A percentile compares a stretch with the other conserved stretches of the same genome.
Conservation (phyloP, 2,113 vertebrate species). For the Setophaga petechia region DNA sequence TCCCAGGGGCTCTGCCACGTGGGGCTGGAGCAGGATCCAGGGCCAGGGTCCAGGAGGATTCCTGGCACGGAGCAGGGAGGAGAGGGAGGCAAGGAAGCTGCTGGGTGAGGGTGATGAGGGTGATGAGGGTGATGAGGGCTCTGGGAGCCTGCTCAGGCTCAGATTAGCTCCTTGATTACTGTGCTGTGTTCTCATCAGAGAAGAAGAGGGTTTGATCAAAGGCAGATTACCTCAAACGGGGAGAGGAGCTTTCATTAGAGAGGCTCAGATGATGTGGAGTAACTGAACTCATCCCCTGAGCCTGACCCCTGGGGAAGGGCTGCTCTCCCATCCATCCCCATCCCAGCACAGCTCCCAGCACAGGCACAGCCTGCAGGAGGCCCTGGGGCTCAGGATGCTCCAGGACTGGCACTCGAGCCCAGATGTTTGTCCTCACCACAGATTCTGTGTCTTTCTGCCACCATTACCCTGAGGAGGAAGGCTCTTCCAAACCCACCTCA, state of each 20-base stretch:
- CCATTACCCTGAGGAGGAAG: not conserved
- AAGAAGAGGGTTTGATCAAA: conserved; percentile 61
- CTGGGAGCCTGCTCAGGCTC: not conserved
- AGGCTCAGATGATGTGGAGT: conserved; percentile 29
- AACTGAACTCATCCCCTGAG: conserved; percentile 16
- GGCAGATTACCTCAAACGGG: conserved; percentile 30
- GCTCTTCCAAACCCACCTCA: not conserved
- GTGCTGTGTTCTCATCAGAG: conserved; percentile 49
- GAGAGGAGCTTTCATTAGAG: conserved; percentile 55
- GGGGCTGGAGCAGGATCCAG: not conserved
- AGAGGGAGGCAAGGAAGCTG: not conserved
- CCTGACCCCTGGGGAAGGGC: not conserved
- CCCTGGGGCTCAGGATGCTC: not conserved
- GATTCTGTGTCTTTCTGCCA: not conserved
- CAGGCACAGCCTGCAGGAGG: not conserved
- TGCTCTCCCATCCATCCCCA: not conserved
- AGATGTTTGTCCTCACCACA: not conserved
- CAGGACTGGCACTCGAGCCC: not conserved
- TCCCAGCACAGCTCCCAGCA: not conserved
- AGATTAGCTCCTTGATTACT: conserved; percentile 60
- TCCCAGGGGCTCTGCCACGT: not conserved
- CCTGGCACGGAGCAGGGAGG: not conserved
- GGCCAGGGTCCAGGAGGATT: not conserved
- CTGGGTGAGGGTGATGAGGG: not conserved
- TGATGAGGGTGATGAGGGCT: not conserved